A percentile compares a stretch with the other conserved stretches of the same genome.
These are phyloP conservation scores for Drosophila cyrtoloma DNA, from an alignment of 2,888 invertebrate genomes.

Conservation along the genomic window DNA sequence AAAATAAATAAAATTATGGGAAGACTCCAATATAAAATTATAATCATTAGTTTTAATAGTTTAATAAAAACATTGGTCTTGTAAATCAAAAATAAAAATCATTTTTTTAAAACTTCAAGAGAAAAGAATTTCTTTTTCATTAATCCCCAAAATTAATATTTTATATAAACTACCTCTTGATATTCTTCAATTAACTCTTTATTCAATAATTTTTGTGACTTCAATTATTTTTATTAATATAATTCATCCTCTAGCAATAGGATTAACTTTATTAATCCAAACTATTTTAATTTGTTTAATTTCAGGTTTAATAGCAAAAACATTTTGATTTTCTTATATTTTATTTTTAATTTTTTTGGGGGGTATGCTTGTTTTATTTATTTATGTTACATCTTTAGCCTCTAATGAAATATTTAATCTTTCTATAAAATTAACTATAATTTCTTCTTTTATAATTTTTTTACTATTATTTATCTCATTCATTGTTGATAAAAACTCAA, in stretches of 20 bases:
- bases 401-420: constrained; percentile 87
- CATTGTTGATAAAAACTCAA: constrained; percentile 70
- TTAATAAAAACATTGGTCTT: constrained; percentile 89
- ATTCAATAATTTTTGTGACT: constrained; percentile 41
- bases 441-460: constrained; percentile 62
- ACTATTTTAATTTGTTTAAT: constrained; percentile 86
- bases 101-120: constrained; percentile 88
- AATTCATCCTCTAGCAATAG: constrained; percentile 87
- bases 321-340: constrained; percentile 88
- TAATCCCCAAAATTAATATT: constrained; percentile 91
- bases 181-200: constrained; percentile 77
- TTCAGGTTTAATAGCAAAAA: constrained; percentile 86
- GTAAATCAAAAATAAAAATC: constrained; percentile 88
- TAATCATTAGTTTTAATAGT: constrained; percentile 88
- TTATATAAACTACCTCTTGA: constrained; percentile 89
- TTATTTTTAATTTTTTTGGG: constrained; percentile 88
- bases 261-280: constrained; percentile 86
- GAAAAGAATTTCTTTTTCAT: constrained; percentile 87
- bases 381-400: constrained; percentile 88
- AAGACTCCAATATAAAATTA: constrained; percentile 84
- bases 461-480: constrained; percentile 62
- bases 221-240: constrained; percentile 82
- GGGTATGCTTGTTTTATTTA: constrained; percentile 88
- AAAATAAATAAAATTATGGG: constrained; percentile 86
- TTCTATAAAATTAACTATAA: constrained; percentile 80